phyloP scores from a whole-genome alignment of 1,140 invertebrate genomes.

The Neodiprion fabricii region DNA sequence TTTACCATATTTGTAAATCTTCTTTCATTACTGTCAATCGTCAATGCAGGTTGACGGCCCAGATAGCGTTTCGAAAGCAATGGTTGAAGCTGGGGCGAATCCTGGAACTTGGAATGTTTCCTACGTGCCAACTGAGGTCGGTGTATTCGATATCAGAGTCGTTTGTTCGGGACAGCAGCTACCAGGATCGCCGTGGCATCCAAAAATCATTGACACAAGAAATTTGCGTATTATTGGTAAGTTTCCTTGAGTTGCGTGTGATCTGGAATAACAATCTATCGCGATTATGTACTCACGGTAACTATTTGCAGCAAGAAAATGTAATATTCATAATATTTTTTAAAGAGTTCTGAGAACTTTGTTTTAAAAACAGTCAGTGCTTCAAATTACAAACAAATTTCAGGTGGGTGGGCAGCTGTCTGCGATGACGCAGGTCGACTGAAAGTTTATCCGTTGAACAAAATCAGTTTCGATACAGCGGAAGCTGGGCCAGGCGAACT shows the following conservation, averaged over 20 bases:
- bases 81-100: conserved; percentile 61
- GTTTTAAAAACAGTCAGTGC: too few species aligned
- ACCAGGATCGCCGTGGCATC: conserved; percentile 75
- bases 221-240: conserved; percentile 69
- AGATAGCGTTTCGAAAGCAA: conserved; percentile 70
- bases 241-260: conserved; percentile 3
- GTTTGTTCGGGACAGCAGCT: conserved; percentile 73
- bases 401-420: conserved; percentile 83
- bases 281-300: too few species aligned
- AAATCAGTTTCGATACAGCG: conserved; percentile 77
- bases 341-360: too few species aligned
- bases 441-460: conserved; percentile 71
- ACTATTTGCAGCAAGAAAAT: too few species aligned
- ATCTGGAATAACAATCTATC: too few species aligned
- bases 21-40: background rate
- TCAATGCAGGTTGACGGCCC: conserved; percentile 67
- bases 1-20: background rate
- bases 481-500: conserved; percentile 79
- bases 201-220: conserved; percentile 72
- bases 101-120: conserved; percentile 66
- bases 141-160: conserved; percentile 75
- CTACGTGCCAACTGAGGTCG: conserved; percentile 75
- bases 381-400: conserved; percentile 56
- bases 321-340: too few species aligned
- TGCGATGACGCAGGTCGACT: conserved; percentile 78